phyloP scores from a whole-genome alignment of 2,888 invertebrate genomes.

The Patella pellucida region DNA sequence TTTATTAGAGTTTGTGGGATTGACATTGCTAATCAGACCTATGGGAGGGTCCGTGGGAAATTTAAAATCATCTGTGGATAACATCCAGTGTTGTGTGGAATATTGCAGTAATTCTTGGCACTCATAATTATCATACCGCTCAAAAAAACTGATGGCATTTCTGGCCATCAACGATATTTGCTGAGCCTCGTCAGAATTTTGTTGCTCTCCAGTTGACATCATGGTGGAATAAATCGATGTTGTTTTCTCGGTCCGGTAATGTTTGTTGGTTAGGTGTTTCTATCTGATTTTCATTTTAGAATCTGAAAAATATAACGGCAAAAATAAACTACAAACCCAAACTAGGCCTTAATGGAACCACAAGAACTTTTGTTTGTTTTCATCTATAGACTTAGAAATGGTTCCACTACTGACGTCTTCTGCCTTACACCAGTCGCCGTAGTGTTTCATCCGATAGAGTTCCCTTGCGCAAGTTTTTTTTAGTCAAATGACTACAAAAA shows the following conservation, averaged over 20 bases:
- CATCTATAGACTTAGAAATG: too few species aligned
- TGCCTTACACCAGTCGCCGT: too few species aligned
- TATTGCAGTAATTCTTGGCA: conserved; percentile 66
- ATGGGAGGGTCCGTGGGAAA: conserved; percentile 67
- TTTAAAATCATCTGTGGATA: conserved; percentile 66
- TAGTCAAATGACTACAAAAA: too few species aligned
- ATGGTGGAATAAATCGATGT: background rate
- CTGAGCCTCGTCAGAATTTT: conserved; percentile 22
- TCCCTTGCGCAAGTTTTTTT: too few species aligned
- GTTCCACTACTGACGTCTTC: too few species aligned
- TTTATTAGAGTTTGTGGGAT: conserved; percentile 51
- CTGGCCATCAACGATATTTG: conserved; percentile 30
- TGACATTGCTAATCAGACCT: conserved; percentile 62
- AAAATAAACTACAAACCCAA: too few species aligned
- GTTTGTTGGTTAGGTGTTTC: too few species aligned
- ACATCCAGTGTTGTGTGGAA: conserved; percentile 64
- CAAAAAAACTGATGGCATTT: conserved; percentile 56
- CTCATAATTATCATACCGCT: conserved; percentile 68
- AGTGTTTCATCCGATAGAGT: too few species aligned
- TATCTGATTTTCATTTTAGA: background rate
- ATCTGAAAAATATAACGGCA: background rate
- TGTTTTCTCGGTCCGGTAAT: too few species aligned
- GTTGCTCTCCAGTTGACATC: conserved; percentile 9
- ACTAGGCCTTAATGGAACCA: too few species aligned
- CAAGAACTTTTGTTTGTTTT: too few species aligned